Base-by-base conservation (phyloP, 1,140 invertebrate species). In the Drosophila truncata region DNA sequence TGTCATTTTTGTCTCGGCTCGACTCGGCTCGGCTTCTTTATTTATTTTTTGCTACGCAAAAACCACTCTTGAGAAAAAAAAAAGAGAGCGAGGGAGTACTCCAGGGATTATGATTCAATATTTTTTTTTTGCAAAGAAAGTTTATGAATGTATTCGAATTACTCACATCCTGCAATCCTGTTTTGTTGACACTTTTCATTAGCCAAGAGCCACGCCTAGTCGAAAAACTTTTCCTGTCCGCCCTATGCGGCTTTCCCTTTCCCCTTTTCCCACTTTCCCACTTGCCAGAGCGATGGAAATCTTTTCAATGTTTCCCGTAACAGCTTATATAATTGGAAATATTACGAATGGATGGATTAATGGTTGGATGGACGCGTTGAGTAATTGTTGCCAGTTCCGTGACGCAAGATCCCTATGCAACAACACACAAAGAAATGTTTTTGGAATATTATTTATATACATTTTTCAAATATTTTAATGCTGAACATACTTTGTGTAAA, bases 101-200 rank as follows among this genome's bases (percentile, higher is more conserved):
- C 18, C 20, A 3, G 39, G 69, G 47, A 74, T 63, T 73, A 63
- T 55, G 69, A 63, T 74, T 62, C 47, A 33, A 61, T 72, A 72
- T 61, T 41, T 49, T 41, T 25, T 23, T 25, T 47, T 47, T 5
- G 23, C 14, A 27, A 35, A 29, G 1, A 52, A 31, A 60, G 7
- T 61, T 50, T 52, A 54, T 62, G 25, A 61, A 73, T 62, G 44
- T 62, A n/a, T 50, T 31, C 69, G 52, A 71, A 71, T 71, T 27
- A 71, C 41, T 71, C 66, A 59, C 66, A 59, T 61, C 39, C 6
- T 18, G n/a, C 2, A 8, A 29, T 29, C 1, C 18, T n/a, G 16
- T 20, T 25, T n/a, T 47, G 49, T 65, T 74, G 73, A 76, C 73
- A 76, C 60, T 65, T 64, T 65, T 75, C 59, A 75, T 73, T 73